Evolutionary conservation across 1,140 invertebrate genomes (phyloP), one percentile per base, ranked within the genome.

Genomic region (Drosophila cardini): DNA sequence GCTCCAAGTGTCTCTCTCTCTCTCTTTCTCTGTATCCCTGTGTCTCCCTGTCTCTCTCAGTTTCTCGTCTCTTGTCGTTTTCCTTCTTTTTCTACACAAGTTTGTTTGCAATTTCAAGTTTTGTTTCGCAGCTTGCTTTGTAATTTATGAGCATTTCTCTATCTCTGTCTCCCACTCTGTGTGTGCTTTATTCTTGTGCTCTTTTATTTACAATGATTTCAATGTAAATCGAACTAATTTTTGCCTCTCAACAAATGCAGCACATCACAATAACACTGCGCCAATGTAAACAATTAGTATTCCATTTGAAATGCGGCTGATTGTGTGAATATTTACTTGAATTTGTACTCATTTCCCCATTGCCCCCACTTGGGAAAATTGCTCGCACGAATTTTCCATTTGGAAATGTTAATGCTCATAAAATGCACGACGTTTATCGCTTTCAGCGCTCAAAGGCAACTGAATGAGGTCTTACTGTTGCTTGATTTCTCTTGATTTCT

Each of bases 201-300:
- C 56, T 40, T 78, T 81, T 73, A 68, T 81, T 81, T 80, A 64
- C 42, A 62, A 56, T 45, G 64, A 55, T 76, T 52, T 58, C 42
- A 32, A 73, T 53, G 43, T 13, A 60, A 45, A 46, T 68, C 32
- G 38, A 71, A 63, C 60, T 72, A 65, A 74, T 78, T 81, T 81
- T 50, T 45, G 38, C 46, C 32, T 43, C 53, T 65, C 55, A 26
- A 43, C 56, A 78, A 46, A 68, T 52, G 16, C 34, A 61, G 60
- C 63, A 75, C 77, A 81, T 71, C 72, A 50, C 57, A 42, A 55
- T 45, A 63, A 50, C 55, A 69, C 56, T 61, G 52, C 52, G 43
- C 43, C 10, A 62, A 63, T 30, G 80, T 86, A 87, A 83, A 86
- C 76, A 87, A 79, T 79, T 76, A 70, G 76, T 56, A 76, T 48